Conservation (phyloP, 2,113 vertebrate genomes). For the Isichthys henryi region DNA sequence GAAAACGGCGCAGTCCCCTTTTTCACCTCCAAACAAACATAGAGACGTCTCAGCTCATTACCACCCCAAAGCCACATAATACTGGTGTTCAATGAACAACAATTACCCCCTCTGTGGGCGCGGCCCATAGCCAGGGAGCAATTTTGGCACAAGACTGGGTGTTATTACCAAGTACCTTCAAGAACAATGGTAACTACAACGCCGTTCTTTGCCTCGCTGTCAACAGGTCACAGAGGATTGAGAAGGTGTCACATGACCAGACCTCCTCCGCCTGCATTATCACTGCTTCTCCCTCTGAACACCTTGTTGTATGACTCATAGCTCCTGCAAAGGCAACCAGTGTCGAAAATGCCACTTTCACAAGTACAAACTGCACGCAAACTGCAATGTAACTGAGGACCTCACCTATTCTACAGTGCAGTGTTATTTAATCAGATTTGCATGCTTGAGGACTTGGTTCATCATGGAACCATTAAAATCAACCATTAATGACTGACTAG, state of each 20-base stretch:
- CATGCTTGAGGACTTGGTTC: neutral
- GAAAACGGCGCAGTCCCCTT: neutral
- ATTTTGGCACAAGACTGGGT: neutral
- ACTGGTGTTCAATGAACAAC: constrained; percentile 48
- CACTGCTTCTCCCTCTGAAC: constrained; percentile 26
- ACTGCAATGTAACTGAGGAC: neutral
- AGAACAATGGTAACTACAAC: neutral
- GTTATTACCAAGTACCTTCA: neutral
- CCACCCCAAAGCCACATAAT: constrained; percentile 30
- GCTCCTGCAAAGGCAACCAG: neutral
- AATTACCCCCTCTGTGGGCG: constrained; percentile 36
- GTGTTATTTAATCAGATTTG: neutral
- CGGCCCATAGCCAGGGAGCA: constrained; percentile 22
- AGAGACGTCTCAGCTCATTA: constrained; percentile 25
- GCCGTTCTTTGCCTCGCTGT: neutral
- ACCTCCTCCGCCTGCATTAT: neutral
- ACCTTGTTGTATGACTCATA: constrained; percentile 54
- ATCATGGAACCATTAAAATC: neutral
- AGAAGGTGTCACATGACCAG: neutral
- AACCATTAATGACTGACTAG: neutral
- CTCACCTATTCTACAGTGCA: neutral
- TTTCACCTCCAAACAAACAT: constrained; percentile 2
- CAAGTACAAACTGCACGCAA: neutral
- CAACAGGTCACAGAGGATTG: constrained; percentile 5
- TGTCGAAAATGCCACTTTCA: neutral